Base-by-base conservation (phyloP, 2,797 vertebrate species). In the Mormyrops boulengeri region DNA sequence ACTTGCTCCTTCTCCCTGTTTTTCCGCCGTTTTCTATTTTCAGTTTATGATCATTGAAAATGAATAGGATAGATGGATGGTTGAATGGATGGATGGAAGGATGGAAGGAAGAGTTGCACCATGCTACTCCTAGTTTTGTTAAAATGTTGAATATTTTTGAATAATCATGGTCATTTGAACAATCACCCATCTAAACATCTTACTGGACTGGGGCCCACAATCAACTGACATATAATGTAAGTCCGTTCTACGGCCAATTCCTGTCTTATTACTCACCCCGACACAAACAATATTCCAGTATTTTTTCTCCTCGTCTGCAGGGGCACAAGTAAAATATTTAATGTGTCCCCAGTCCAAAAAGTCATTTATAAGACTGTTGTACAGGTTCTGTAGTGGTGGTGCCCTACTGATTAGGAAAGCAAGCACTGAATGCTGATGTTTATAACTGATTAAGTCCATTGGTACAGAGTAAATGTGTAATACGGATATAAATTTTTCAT, bases 261-360 rank as follows among this genome's bases (percentile, higher is more conserved):
- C 8, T n/a, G 17, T 44, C 38, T 19, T n/a, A 44, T 41, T 77
- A 38, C 66, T 41, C 34, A 7, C 69, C 38, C 34, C 34, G 41
- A 77, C 50, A 73, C 92, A 91, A 93, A 93, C 91, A 92, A 89
- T 90, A 91, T 90, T 49, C 66, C 89, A 90, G 89, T 89, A 84
- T 91, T 90, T 91, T 49, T 87, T 88, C 30, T 88, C 49, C 86
- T 50, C 73, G 50, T 93, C 91, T 91, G 69, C 5, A 0, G 89
- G 88, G 91, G 89, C n/a, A 89, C 88, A 82, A 62, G 88, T 91
- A 92, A 93, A 92, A 95, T 92, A 93, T 93, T 93, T 90, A 88
- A 86, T 87, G 77, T 91, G 89, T 92, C 73, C 69, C 89, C 49
- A 34, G 88, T 92, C 92, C 91, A 92, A 91, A 77, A 50, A 91